Conservation (phyloP, 2,888 invertebrate genomes). For the Helobdella robusta region DNA sequence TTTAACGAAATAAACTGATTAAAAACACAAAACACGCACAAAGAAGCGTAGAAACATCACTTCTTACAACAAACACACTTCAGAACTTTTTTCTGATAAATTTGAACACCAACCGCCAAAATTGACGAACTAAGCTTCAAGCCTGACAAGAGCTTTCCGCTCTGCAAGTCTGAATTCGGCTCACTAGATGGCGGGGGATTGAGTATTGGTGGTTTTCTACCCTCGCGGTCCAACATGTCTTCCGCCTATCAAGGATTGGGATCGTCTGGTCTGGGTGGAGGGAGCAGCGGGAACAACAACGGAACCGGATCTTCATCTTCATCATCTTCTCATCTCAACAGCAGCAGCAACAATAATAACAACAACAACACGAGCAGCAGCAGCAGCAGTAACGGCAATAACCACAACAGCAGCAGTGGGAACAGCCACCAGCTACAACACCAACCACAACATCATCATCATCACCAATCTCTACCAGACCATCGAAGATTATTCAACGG, state of each 20-base stretch:
- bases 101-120: background rate
- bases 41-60: background rate
- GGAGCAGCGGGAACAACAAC: background rate
- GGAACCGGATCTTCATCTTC: background rate
- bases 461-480: constrained; percentile 21
- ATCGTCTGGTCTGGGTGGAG: background rate
- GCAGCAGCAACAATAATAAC: constrained; percentile 8
- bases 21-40: background rate
- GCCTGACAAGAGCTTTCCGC: constrained; percentile 18
- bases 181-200: constrained; percentile 14
- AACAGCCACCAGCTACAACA: constrained; percentile 14
- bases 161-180: constrained; percentile 23
- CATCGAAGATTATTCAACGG: constrained; percentile 27
- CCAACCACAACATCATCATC: constrained; percentile 19
- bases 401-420: background rate
- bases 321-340: constrained; percentile 4
- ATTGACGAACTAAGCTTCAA: constrained; percentile 23
- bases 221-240: constrained; percentile 18
- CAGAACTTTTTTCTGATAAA: background rate
- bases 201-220: constrained; percentile 14
- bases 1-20: background rate
- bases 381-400: too few relatives aligned
- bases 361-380: too few relatives aligned
- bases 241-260: constrained; percentile 22
- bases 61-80: background rate